These are phyloP conservation scores for Euphonia xanthogaster DNA, from an alignment of 2,797 vertebrate genomes.

Conservation along the genomic window DNA sequence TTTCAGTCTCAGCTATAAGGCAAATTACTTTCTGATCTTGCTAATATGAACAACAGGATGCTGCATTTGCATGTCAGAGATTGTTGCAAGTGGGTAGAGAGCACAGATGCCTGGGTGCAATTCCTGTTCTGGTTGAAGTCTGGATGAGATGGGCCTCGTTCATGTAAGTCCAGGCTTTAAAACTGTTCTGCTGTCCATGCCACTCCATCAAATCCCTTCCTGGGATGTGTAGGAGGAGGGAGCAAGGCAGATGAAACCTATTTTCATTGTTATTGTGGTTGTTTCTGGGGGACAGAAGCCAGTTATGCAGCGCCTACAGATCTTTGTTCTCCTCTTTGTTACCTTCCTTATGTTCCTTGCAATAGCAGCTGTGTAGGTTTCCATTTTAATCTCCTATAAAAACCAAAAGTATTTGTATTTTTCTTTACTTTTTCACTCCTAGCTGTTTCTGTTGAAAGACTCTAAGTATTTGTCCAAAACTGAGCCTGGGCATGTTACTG, in stretches of 20 bases:
- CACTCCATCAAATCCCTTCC: not conserved
- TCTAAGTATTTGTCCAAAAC: not conserved
- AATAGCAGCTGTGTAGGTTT: not conserved
- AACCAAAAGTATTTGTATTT: constrained; percentile 6
- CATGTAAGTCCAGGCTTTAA: not conserved
- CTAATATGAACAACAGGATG: not conserved
- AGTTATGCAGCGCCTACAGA: not conserved
- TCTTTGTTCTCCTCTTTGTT: not conserved
- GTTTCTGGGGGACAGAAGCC: not conserved
- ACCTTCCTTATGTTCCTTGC: constrained; percentile 41
- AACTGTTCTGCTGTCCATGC: not conserved
- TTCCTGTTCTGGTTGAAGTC: not conserved
- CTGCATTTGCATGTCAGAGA: not conserved
- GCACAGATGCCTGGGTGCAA: not conserved
- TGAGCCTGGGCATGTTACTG: not conserved
- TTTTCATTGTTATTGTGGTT: not conserved
- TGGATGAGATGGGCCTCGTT: not conserved
- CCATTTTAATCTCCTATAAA: constrained; percentile 33
- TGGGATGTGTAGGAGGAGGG: not conserved
- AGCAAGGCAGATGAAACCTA: not conserved
- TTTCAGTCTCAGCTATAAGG: not conserved
- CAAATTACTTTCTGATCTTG: not conserved
- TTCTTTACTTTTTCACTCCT: not conserved
- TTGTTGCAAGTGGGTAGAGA: not conserved
- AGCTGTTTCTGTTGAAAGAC: not conserved